Base-by-base conservation (phyloP, 1,140 invertebrate species). In the Lepeophtheirus salmonis region DNA sequence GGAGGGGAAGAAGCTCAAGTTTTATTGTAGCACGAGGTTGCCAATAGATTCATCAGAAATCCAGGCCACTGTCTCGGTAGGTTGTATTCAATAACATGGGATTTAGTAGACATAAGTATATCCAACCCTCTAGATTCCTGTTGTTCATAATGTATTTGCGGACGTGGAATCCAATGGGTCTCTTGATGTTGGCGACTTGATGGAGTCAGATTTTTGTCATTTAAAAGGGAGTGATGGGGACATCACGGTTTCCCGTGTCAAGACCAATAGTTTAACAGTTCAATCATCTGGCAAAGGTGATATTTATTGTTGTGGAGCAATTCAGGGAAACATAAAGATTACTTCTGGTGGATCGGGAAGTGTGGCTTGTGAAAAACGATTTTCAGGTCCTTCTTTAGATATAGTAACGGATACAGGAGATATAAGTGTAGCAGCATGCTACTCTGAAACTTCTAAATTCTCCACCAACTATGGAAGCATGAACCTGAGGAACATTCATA, bases 401-500 rank as follows among this genome's bases (percentile, higher is more conserved):
- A 53, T 61, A 17, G 14, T 21, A 13, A 61, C 59, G 2, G 59
- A 61, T 23, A 25, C 17, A 14, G 59, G 59, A 4, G 59, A 61
- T 41, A 61, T 61, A 18, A 21, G 59, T 6, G 59, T 61, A 3
- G 59, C 50, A 14, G 21, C 48, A 3, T 61, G 50, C 51, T 61
- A 61, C 21, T 53, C 59, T 12, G 58, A 61, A 10, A 17, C 18
- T 3, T 18, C 18, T 12, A 58, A 58, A 10, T 26, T 58, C 14
- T 30, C 25, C 16, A n/a, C 16, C 1, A 60, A 4, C 16, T 2
- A 55, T 17, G 57, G 4, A 2, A 51, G 16, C 3, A 57, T 57
- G 55, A 57, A 52, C 30, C 17, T 60, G 16, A 61, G 59, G 59
- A 61, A 61, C 54, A 21, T 61, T 25, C 59, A 61, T 26, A 61